Percentiles rank a stretch among this genome's conserved stretches.
Evolutionary conservation across 2,113 vertebrate genomes (phyloP).

Genomic region (Cyprinodon variegatus): DNA sequence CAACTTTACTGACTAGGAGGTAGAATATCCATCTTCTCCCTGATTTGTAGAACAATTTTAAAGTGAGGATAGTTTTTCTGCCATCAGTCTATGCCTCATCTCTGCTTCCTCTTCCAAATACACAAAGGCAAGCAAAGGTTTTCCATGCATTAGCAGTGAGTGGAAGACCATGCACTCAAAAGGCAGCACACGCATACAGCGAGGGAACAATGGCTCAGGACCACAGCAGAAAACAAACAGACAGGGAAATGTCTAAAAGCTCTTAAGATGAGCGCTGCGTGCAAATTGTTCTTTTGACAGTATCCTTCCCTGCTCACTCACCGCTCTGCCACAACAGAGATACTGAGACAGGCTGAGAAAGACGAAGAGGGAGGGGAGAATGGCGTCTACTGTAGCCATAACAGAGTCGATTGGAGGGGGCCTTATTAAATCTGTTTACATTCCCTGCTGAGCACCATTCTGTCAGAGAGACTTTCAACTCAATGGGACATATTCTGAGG

Average conservation of each 20-base stretch:
- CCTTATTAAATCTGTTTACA: slow-evolving; percentile 80
- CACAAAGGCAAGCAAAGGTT: slow-evolving; percentile 6
- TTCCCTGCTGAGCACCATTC: slow-evolving; percentile 75
- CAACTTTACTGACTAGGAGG: not conserved
- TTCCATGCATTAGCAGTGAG: slow-evolving; percentile 29
- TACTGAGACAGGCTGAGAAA: slow-evolving; percentile 55
- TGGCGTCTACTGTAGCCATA: slow-evolving; percentile 59
- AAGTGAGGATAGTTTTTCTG: not conserved
- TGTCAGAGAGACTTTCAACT: slow-evolving; percentile 76
- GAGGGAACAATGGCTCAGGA: slow-evolving; percentile 63
- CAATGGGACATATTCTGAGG: slow-evolving; percentile 71
- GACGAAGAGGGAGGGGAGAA: slow-evolving; percentile 53
- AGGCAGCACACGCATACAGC: slow-evolving; percentile 30
- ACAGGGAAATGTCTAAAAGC: slow-evolving; percentile 73
- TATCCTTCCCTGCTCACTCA: slow-evolving; percentile 71
- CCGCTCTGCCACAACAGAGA: slow-evolving; percentile 63
- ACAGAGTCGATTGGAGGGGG: slow-evolving; percentile 71
- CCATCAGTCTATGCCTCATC: slow-evolving; percentile 14
- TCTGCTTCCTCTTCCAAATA: slow-evolving; percentile 29
- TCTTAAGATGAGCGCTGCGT: slow-evolving; percentile 78
- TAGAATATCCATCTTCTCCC: slow-evolving; percentile 4
- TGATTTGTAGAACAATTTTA: slow-evolving; percentile 12
- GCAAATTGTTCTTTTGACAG: slow-evolving; percentile 78
- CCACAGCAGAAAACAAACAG: slow-evolving; percentile 70
- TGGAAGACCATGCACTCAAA: slow-evolving; percentile 28